Evolutionary conservation across 2,113 vertebrate genomes (phyloP), one percentile per base, ranked within the genome.

Genomic region (Myiozetetes cayanensis): DNA sequence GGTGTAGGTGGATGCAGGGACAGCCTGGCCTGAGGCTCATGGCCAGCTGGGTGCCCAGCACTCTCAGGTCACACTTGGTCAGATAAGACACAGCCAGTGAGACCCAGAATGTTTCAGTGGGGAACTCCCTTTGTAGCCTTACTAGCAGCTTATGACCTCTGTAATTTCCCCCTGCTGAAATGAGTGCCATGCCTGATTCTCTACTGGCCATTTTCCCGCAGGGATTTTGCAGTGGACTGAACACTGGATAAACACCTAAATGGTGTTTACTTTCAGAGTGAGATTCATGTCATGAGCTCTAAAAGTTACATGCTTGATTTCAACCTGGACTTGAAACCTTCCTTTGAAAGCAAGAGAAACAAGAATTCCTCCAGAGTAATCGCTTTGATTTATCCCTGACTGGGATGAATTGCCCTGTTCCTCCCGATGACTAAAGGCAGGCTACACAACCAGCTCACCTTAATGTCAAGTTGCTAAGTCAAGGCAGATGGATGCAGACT

Each of bases 81-180:
- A 33, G 27, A 6, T 14, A 41, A 71, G 44, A 71, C 46, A 15
- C 41, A 70, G 22, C 19, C 67, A 46, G n/a, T 18, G 72, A 53
- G 28, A 53, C 13, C 20, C 33, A 33, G 37, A 72, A 43, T 0
- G 0, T 1, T 44, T 56, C 63, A 49, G 12, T 4, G 4, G 67
- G 53, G 56, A 73, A 24, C 20, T 44, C 28, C n/a, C 59, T 55
- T 43, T 20, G 58, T 2, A 41, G 67, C 59, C 9, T 37, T 58
- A 41, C 46, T 27, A 27, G 43, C 33, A 91, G 9, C 7, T 85
- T 44, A 10, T 4, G 11, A 30, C 10, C 30, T 28, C 72, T 41
- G 7, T 46, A 28, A 67, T 39, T 56, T 75, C 20, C 20, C 25
- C n/a, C 39, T 14, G 4, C 22, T 23, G 43, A 31, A 74, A 30